Base-by-base conservation (phyloP, 2,888 invertebrate genomes). In the Matsumyia berberina region DNA sequence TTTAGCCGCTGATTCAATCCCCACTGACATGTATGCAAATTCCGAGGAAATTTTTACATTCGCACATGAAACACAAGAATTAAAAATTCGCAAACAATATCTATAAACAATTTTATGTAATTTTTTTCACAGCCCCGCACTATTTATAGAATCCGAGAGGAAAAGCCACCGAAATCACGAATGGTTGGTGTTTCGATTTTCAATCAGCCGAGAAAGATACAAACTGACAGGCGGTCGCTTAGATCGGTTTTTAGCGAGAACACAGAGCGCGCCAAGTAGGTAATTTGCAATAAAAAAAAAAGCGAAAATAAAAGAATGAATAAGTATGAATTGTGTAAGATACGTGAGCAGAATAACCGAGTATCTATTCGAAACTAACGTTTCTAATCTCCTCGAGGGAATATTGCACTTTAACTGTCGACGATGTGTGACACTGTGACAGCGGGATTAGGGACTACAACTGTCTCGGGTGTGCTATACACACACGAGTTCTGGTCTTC, bases 371-470 rank as follows among this genome's bases (percentile, higher is more conserved):
- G 29, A 19, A 31, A 35, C 58, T 37, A 62, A 60, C 49, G 17
- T 60, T 72, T 58, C 64, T 58, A 73, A 72, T 72, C 57, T 64
- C 57, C 35, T 24, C 24, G 8, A 39, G 15, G 31, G 39, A 67
- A 57, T 55, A 57, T 46, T 74, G 69, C 74, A 72, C 72, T 79
- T 12, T 29, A 66, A 73, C 37, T 42, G 66, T 72, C 70, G 53
- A 37, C 53, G 60, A 24, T 24, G 24, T 24, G 24, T 24, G n/a
- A n/a, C n/a, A n/a, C 17, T 39, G 8, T 72, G 66, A 66, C 67
- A 58, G 35, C 11, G 19, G 55, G 29, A 15, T 58, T 42, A 53
- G 31, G 29, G 60, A 15, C 2, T 15, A 58, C 51, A n/a, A 9
- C 29, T 29, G 12, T 5, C 17, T 29, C 19, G 37, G 15, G 11